phyloP scores from a whole-genome alignment of 2,888 invertebrate species.

The Argynnis bischoffii region DNA sequence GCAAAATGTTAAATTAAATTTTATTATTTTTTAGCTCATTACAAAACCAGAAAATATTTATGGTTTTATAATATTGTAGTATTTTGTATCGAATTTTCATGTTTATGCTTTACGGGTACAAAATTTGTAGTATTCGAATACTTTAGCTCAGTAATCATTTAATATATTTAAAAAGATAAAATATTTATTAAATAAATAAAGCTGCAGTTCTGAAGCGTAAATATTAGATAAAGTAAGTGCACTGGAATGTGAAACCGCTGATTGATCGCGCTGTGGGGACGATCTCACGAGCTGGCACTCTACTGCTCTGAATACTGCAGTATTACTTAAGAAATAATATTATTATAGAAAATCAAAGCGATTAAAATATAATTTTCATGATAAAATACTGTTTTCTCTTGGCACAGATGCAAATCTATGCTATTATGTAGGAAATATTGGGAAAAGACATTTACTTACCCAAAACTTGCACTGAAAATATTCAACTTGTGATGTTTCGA shows the following conservation, averaged over 20 bases:
- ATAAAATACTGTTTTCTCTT: too few species aligned
- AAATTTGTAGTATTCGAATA: too few species aligned
- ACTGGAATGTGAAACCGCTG: slow-evolving; percentile 17
- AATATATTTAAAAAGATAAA: too few species aligned
- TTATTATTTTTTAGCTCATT: too few species aligned
- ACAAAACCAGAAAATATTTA: background rate
- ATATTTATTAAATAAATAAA: background rate
- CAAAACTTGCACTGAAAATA: too few species aligned
- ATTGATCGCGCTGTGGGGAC: slow-evolving; percentile 13
- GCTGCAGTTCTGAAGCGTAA: background rate
- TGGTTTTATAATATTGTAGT: background rate
- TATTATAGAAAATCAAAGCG: slow-evolving; percentile 5
- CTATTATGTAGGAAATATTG: too few species aligned
- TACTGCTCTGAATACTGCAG: slow-evolving; percentile 5
- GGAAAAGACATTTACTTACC: too few species aligned
- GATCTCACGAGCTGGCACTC: slow-evolving; percentile 12
- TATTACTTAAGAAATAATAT: slow-evolving; percentile 4
- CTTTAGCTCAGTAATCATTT: too few species aligned
- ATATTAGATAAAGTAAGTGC: slow-evolving; percentile 9
- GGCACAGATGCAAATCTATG: too few species aligned
- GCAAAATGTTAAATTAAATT: too few species aligned
- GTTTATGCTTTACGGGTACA: background rate
- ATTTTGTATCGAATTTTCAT: background rate
- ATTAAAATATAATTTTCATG: background rate
- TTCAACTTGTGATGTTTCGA: too few species aligned